phyloP scores from a whole-genome alignment of 2,888 invertebrate species.

The Andricus curvator region DNA sequence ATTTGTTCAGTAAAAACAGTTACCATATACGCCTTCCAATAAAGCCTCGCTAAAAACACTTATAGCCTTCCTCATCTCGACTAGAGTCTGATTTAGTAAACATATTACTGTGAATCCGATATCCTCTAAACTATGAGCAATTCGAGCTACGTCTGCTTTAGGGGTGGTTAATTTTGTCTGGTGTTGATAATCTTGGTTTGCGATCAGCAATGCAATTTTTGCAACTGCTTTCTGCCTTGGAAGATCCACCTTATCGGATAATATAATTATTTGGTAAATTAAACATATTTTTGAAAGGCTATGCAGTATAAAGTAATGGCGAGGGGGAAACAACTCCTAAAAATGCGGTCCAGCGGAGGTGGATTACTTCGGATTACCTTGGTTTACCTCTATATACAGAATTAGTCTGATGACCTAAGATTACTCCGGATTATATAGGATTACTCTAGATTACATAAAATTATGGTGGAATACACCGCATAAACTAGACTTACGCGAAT shows the following conservation, averaged over 20 bases:
- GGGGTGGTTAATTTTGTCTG: conserved; percentile 66
- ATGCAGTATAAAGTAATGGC: neutral
- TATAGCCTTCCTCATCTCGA: conserved; percentile 72
- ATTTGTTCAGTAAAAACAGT: neutral
- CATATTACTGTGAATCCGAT: conserved; percentile 73
- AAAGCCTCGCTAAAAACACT: conserved; percentile 66
- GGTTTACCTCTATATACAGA: too few species aligned
- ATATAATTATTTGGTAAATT: neutral
- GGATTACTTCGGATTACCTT: too few species aligned
- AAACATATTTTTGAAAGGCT: conserved; percentile 24
- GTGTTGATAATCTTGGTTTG: conserved; percentile 68
- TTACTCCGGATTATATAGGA: too few species aligned
- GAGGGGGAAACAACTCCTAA: too few species aligned
- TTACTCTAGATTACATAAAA: too few species aligned
- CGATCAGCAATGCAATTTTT: conserved; percentile 73
- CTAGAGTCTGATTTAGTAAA: conserved; percentile 67
- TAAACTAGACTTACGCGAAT: too few species aligned
- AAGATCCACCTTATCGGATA: conserved; percentile 58
- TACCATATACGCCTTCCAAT: conserved; percentile 72
- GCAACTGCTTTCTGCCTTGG: conserved; percentile 67
- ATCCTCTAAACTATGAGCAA: conserved; percentile 64
- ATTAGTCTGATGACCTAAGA: too few species aligned
- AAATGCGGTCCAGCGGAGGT: too few species aligned
- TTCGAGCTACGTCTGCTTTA: conserved; percentile 68
- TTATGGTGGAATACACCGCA: too few species aligned